Percentiles rank a stretch among this genome's conserved stretches.
Evolutionary conservation across 2,888 invertebrate genomes (phyloP).

Genomic region (Yponomeuta evonymella): DNA sequence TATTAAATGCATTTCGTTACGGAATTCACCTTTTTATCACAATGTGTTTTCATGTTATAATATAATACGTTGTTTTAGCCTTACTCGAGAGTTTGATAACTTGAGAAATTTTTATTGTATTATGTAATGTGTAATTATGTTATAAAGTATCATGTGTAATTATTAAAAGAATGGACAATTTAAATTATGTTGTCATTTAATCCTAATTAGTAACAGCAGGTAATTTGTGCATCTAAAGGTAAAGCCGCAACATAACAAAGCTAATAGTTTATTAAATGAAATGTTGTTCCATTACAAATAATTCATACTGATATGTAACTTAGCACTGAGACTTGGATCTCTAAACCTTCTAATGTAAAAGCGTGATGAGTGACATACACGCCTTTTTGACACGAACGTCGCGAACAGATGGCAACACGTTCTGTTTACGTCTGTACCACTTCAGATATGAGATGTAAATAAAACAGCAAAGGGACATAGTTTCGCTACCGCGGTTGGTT

Average conservation of each 20-base stretch:
- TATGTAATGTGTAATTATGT: conserved; percentile 73
- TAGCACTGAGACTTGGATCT: neutral
- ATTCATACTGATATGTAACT: neutral
- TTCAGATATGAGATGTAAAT: too few relatives aligned
- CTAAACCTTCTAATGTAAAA: neutral
- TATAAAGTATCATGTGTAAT: conserved; percentile 75
- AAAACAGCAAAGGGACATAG: too few relatives aligned
- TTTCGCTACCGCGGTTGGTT: too few relatives aligned
- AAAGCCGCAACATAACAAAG: neutral
- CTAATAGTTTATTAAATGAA: neutral
- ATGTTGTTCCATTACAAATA: neutral
- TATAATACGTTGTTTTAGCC: conserved; percentile 55
- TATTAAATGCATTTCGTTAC: conserved; percentile 68
- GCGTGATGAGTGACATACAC: too few relatives aligned
- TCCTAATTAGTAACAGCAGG: neutral
- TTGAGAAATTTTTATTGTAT: conserved; percentile 74
- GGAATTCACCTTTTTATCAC: conserved; percentile 56
- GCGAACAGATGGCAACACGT: too few relatives aligned
- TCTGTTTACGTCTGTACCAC: too few relatives aligned
- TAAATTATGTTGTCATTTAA: conserved; percentile 26
- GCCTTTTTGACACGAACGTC: too few relatives aligned
- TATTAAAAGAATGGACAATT: conserved; percentile 72
- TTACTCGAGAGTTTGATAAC: conserved; percentile 67
- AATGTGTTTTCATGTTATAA: conserved; percentile 55
- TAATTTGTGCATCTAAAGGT: neutral